Conservation (phyloP, 1,140 invertebrate genomes). For the Neodiprion lecontei region DNA sequence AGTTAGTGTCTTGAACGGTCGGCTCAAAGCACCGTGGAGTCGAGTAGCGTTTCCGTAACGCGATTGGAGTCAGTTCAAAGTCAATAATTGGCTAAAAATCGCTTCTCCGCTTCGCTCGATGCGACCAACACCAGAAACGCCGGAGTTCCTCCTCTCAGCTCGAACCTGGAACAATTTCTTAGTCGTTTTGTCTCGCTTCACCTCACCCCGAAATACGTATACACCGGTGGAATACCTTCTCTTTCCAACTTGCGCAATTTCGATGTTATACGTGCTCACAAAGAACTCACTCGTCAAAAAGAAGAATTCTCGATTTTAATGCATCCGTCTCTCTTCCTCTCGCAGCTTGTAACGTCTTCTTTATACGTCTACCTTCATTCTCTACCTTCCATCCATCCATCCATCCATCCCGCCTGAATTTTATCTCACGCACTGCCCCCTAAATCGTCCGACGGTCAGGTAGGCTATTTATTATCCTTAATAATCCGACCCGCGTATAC, state of each 20-base stretch:
- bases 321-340: background rate
- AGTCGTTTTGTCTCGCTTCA: background rate
- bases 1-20: background rate
- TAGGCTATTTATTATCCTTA: background rate
- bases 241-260: slow-evolving; percentile 7
- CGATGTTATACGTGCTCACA: slow-evolving; percentile 9
- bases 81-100: slow-evolving; percentile 51
- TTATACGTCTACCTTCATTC: background rate
- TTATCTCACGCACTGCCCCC: background rate
- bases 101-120: slow-evolving; percentile 55
- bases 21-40: background rate
- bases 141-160: slow-evolving; percentile 61
- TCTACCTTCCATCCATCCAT: background rate
- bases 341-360: background rate
- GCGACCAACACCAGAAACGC: slow-evolving; percentile 62
- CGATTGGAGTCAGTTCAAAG: slow-evolving; percentile 7
- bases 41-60: background rate
- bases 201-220: background rate
- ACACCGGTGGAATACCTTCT: background rate
- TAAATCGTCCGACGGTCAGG: background rate
- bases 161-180: slow-evolving; percentile 53
- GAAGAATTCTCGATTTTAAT: slow-evolving; percentile 4
- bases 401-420: background rate
- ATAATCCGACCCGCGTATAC: background rate
- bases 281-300: slow-evolving; percentile 16